These are phyloP conservation scores for Hemibagrus guttatus DNA, from an alignment of 2,797 vertebrate genomes.

Conservation along the genomic window DNA sequence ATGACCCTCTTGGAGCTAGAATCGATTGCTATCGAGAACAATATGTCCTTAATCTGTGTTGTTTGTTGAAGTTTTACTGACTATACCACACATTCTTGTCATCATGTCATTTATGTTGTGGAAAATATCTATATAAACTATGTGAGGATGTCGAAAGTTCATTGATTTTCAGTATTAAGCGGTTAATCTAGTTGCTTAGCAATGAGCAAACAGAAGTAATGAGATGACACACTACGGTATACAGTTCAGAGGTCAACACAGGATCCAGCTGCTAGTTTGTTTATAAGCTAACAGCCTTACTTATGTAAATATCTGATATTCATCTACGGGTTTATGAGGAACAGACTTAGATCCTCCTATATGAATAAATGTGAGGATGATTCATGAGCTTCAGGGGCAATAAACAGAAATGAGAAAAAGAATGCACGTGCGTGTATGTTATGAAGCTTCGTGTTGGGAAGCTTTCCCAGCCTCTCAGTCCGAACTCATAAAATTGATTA, in stretches of 20 bases:
- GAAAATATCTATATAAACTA: neutral
- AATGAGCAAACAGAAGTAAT: conserved; percentile 52
- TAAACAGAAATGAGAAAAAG: neutral
- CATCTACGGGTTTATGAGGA: neutral
- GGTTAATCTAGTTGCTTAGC: conserved; percentile 30
- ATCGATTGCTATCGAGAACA: neutral
- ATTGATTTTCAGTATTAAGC: conserved; percentile 36
- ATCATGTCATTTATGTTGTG: neutral
- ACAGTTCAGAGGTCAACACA: conserved; percentile 9
- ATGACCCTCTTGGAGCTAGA: neutral
- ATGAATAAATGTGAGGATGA: neutral
- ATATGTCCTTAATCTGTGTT: neutral
- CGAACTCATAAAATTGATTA: neutral
- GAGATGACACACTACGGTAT: conserved; percentile 23
- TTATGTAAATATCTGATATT: conserved; percentile 7
- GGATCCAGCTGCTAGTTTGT: neutral
- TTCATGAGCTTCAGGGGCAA: neutral
- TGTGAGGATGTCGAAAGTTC: conserved; percentile 16
- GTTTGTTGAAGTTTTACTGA: neutral
- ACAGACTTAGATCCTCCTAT: neutral
- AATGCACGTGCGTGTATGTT: too few species aligned
- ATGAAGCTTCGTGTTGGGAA: neutral
- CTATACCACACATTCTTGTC: neutral
- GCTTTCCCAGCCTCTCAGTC: neutral
- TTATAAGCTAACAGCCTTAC: neutral